These are phyloP conservation scores for Temnopleurus reevesii DNA, from an alignment of 53 echinoderm and acorn worm species.

Conservation along the genomic window DNA sequence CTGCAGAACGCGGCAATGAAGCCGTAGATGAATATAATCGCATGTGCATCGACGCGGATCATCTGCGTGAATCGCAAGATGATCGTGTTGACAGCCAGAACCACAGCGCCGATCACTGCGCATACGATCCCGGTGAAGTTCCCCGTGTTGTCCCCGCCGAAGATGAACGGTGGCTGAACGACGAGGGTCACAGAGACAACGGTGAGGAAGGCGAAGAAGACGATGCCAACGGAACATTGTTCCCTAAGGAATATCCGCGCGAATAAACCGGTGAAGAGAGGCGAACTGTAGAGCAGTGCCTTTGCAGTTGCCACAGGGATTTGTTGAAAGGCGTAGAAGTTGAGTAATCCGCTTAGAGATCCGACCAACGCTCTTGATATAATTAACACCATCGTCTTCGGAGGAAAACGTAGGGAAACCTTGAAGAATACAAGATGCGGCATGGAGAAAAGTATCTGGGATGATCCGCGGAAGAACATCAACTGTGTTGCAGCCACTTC, in stretches of 20 bases:
- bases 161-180: conserved; percentile 60
- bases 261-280: conserved; percentile 44
- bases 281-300: conserved; percentile 56
- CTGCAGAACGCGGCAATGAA: conserved; percentile 7
- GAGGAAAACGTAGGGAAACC: background rate
- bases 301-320: conserved; percentile 49
- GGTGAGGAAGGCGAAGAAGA: conserved; percentile 2
- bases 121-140: background rate
- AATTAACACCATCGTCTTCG: background rate
- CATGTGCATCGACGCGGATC: background rate
- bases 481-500: conserved; percentile 16
- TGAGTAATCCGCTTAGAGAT: background rate
- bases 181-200: conserved; percentile 42
- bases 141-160: background rate
- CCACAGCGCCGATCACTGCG: conserved; percentile 17
- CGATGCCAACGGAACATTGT: conserved; percentile 12
- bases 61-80: conserved; percentile 16
- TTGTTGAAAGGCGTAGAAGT: conserved; percentile 44
- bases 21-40: conserved; percentile 39
- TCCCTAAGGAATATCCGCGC: conserved; percentile 41
- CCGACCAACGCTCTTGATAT: conserved; percentile 2
- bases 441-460: conserved; percentile 3
- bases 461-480: conserved; percentile 22
- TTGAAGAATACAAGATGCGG: conserved; percentile 2
- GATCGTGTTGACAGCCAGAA: conserved; percentile 15